phyloP scores from a whole-genome alignment of 2,888 invertebrate species.

The Keiferia lycopersicella region DNA sequence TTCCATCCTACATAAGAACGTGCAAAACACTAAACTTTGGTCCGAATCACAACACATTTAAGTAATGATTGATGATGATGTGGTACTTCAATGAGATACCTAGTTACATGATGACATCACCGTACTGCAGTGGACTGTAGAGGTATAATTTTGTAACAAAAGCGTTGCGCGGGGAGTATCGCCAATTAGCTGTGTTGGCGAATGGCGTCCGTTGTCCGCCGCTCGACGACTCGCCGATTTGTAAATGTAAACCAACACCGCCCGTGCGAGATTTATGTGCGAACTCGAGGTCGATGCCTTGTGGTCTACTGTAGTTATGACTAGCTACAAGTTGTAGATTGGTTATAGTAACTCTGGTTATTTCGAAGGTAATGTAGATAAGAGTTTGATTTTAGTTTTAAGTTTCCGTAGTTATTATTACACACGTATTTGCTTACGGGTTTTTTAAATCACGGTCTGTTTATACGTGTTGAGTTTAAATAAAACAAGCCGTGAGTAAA shows the following conservation, averaged over 20 bases:
- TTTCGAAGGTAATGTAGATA: no score
- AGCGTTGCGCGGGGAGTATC: constrained; percentile 61
- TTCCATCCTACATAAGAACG: background rate
- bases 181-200: constrained; percentile 77
- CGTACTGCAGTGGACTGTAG: background rate
- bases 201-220: constrained; percentile 52
- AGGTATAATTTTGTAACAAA: constrained; percentile 30
- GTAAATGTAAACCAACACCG: constrained; percentile 59
- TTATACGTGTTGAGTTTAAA: no score
- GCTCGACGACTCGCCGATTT: constrained; percentile 49
- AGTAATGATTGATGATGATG: constrained; percentile 9
- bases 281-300: constrained; percentile 65
- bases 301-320: background rate
- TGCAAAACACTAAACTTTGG: constrained; percentile 3
- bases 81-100: constrained; percentile 2
- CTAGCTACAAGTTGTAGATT: background rate
- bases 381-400: no score
- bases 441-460: no score
- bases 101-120: constrained; percentile 11
- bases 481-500: no score
- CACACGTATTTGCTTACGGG: no score
- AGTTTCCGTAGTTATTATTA: no score
- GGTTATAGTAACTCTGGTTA: no score
- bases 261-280: constrained; percentile 64
- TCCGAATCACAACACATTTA: background rate